Percentiles rank a stretch among this genome's conserved stretches.
Conservation (phyloP, 2,113 vertebrate genomes). For the Rostratula benghalensis region DNA sequence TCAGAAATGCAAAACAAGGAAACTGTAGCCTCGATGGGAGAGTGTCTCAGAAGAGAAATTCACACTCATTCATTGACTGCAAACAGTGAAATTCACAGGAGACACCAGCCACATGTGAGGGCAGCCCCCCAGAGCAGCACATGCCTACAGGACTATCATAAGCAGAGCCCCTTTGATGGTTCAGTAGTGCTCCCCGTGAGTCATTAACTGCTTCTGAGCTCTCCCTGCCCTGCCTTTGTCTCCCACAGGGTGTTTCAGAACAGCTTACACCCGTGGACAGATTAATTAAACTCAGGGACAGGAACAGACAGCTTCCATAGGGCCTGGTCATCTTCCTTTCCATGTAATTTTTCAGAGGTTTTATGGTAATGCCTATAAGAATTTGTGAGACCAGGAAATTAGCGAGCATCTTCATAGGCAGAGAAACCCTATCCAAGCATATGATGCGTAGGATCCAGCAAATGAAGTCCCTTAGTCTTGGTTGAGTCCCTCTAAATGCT, state of each 20-base stretch:
- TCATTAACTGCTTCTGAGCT: background rate
- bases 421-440: background rate
- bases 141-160: background rate
- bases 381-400: background rate
- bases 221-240: background rate
- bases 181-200: background rate
- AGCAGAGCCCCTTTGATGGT: background rate
- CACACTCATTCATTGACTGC: background rate
- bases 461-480: constrained; percentile 24
- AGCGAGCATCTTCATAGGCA: background rate
- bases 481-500: background rate
- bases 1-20: background rate
- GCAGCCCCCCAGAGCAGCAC: background rate
- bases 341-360: constrained; percentile 21
- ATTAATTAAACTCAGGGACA: background rate
- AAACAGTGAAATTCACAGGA: background rate
- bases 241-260: background rate
- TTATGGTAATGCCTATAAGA: constrained; percentile 15
- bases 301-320: background rate
- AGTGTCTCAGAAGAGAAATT: background rate
- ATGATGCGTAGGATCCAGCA: background rate
- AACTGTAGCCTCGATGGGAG: background rate
- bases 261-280: background rate
- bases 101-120: accelerated
- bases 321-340: background rate